These are phyloP conservation scores for Clarias gariepinus DNA, from an alignment of 2,113 vertebrate species.

Conservation along the genomic window DNA sequence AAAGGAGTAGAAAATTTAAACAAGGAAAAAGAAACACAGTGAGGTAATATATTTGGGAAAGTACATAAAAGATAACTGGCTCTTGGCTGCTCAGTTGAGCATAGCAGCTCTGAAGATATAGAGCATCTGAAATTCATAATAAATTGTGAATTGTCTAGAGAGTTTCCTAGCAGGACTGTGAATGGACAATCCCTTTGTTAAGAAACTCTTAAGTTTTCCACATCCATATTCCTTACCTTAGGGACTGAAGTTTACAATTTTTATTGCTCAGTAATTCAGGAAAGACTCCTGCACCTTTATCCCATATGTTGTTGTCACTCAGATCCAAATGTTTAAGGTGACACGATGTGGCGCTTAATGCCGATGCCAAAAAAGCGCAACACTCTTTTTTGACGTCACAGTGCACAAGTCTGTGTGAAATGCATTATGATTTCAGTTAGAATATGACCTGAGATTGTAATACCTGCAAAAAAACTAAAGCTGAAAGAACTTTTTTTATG, in stretches of 20 bases:
- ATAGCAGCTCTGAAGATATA: background rate
- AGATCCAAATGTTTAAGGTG: conserved; percentile 43
- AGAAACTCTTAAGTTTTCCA: background rate
- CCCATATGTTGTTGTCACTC: conserved; percentile 36
- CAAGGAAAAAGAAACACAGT: background rate
- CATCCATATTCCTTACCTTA: conserved; percentile 11
- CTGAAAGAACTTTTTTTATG: background rate
- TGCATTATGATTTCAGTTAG: background rate
- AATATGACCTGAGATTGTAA: background rate
- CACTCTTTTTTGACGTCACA: conserved; percentile 44
- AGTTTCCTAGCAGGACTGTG: background rate
- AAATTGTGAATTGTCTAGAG: background rate
- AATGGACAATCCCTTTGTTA: background rate
- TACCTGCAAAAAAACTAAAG: background rate
- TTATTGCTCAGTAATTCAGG: conserved; percentile 23
- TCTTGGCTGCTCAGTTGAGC: background rate
- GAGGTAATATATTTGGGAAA: background rate
- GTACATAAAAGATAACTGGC: background rate
- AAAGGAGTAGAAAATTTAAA: background rate
- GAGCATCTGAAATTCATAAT: background rate
- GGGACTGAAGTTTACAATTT: conserved; percentile 36
- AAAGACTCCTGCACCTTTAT: conserved; percentile 36
- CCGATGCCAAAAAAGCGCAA: conserved; percentile 38
- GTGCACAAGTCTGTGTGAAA: conserved; percentile 5
- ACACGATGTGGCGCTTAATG: conserved; percentile 24